Conservation (phyloP, 2,797 vertebrate genomes). For the Gouania willdenowi region DNA sequence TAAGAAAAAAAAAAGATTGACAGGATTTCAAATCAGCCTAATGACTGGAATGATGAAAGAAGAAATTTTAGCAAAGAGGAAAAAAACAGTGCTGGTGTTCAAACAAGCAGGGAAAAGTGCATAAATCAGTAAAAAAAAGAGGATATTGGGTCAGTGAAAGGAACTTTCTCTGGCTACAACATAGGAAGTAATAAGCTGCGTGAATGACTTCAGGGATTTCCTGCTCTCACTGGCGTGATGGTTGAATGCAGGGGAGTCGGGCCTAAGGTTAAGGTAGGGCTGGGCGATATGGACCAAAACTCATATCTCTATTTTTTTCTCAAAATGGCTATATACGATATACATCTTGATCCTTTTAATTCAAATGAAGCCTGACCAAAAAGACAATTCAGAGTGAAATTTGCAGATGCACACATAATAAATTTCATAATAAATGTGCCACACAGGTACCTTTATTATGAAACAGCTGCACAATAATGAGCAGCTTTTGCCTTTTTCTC, state of each 20-base stretch:
- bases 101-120: constrained; percentile 2
- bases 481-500: no score
- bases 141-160: constrained; percentile 50
- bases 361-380: no score
- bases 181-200: constrained; percentile 73
- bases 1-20: constrained; percentile 59
- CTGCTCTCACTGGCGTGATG: constrained; percentile 60
- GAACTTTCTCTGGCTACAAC: constrained; percentile 50
- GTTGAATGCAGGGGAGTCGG: constrained; percentile 51
- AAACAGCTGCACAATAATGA: no score
- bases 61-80: constrained; percentile 22
- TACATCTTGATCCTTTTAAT: no score
- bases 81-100: constrained; percentile 8
- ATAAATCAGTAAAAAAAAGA: constrained; percentile 35
- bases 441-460: no score
- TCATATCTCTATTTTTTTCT: no score
- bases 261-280: constrained; percentile 24
- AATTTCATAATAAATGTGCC: no score
- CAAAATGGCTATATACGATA: no score
- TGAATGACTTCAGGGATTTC: constrained; percentile 78
- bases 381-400: no score
- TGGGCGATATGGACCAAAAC: constrained; percentile 2
- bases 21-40: constrained; percentile 64
- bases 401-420: no score
- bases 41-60: constrained; percentile 59